Evolutionary conservation across 2,888 invertebrate genomes (phyloP), one percentile per base, ranked within the genome.

Genomic region (Toxonevra muliebris): DNA sequence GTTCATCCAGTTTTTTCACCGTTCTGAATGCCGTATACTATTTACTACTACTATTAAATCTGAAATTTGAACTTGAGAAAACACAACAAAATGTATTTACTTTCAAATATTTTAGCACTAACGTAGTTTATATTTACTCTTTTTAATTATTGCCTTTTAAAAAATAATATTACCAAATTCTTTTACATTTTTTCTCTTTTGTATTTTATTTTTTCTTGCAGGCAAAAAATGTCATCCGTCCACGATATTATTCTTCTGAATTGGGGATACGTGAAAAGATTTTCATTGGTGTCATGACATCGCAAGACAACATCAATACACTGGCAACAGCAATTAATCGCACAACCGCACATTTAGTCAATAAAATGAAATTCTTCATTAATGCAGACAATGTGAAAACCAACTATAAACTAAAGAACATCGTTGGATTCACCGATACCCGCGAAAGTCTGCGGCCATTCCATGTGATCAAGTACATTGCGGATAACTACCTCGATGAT

Each of bases 241-340:
- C 97, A 1, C 88, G 97, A 20, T 98, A 96, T 87, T 97, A 96
- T 81, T 95, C 95, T 59, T 96, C 97, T 0, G 98, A 98, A 84
- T 88, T 98, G 65, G 97, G 96, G 17, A 97, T 98, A 76, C 89
- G 93, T 70, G 94, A 95, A 74, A 94, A 95, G 79, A 83, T 97
- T 13, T 93, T 97, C 79, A 90, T 96, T 43, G 96, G 93, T 17
- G 92, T 97, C 48, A 87, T 97, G 78, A 94, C 93, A 17, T 90
- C 91, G 1, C 90, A 91, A 77, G 90, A 90, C 61, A 92, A 89
- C 79, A 90, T 91, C 19, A 89, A 91, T 69, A 89, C 88, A 48
- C 88, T 92, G 73, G 93, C 93, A 0, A 87, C 92, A 45, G 95
- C 96, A 13, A 86, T 96, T n/a, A 98, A 98, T 86, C 91, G 90